Percentiles rank a stretch among this genome's conserved stretches.
Conservation (phyloP, 37 sponge, comb jelly and placozoan genomes). For the Ianthella basta region DNA sequence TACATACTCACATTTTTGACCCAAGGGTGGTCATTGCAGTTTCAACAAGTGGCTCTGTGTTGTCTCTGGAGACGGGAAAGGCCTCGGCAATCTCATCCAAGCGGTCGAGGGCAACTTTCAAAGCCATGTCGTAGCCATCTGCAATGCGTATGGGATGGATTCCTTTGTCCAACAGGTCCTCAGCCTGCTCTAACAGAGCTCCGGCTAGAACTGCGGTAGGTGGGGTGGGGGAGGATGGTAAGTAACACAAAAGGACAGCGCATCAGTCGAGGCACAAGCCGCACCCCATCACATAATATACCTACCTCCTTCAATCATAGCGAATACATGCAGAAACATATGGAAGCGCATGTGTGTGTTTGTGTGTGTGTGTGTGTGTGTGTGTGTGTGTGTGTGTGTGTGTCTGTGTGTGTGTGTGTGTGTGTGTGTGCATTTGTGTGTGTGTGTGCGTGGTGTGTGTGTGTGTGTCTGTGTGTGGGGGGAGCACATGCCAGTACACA, state of each 20-base stretch:
- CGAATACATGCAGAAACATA: not conserved
- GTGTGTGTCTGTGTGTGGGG: too few relatives aligned
- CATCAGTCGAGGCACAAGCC: not conserved
- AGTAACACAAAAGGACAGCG: not conserved
- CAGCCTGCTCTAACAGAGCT: slow-evolving; percentile 97
- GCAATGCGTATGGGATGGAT: slow-evolving; percentile 97
- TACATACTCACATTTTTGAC: slow-evolving; percentile 87
- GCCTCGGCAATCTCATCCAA: slow-evolving; percentile 83
- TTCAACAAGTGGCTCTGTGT: slow-evolving; percentile 86
- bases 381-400: too few relatives aligned
- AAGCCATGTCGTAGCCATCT: slow-evolving; percentile 96
- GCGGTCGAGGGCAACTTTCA: slow-evolving; percentile 74
- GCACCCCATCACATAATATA: not conserved
- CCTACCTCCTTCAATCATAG: not conserved
- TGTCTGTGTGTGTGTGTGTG: too few relatives aligned
- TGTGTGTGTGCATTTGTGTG: too few relatives aligned
- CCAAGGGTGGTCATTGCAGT: slow-evolving; percentile 98
- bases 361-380: not conserved
- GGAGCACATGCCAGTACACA: too few relatives aligned
- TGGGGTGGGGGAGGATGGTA: not conserved
- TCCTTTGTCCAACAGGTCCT: slow-evolving; percentile 89
- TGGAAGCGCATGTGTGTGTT: not conserved
- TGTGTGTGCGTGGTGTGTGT: too few relatives aligned
- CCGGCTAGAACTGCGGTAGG: slow-evolving; percentile 88
- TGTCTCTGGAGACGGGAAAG: slow-evolving; percentile 74